A percentile compares a stretch with the other conserved stretches of the same genome.
Evolutionary conservation across 2,113 vertebrate species (phyloP).

Genomic region (Aegotheles bennettii): DNA sequence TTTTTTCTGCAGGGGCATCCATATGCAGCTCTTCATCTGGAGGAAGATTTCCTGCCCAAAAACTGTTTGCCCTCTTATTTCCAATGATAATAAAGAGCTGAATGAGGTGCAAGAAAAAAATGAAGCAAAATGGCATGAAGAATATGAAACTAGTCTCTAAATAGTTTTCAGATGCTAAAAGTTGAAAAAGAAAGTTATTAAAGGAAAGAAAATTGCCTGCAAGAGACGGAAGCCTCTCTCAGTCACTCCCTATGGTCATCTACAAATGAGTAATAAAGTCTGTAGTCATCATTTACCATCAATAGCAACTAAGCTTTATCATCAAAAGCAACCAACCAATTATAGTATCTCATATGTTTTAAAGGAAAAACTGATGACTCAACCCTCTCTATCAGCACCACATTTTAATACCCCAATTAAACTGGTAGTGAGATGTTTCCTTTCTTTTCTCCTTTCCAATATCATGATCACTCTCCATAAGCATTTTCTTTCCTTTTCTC

Average conservation of each 20-base stretch:
- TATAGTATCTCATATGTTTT: not conserved
- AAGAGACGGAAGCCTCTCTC: not conserved
- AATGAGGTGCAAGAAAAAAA: not conserved
- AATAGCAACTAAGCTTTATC: not conserved
- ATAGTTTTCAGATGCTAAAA: not conserved
- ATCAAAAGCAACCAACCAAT: not conserved
- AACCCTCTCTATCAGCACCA: not conserved
- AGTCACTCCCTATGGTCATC: not conserved
- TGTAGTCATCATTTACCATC: not conserved
- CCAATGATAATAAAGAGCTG: slow-evolving; percentile 93
- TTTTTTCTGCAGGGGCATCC: slow-evolving; percentile 80
- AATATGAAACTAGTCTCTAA: not conserved
- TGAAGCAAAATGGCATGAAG: not conserved
- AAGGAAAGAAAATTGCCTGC: not conserved
- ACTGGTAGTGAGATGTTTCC: not conserved
- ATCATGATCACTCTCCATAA: not conserved
- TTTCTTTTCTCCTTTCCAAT: not conserved
- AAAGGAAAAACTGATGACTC: not conserved
- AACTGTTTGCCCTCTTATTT: slow-evolving; percentile 90
- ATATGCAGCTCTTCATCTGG: slow-evolving; percentile 80
- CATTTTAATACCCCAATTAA: not conserved
- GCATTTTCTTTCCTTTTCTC: not conserved
- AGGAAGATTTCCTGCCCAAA: slow-evolving; percentile 91
- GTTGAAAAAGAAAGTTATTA: not conserved
- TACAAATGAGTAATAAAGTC: not conserved